Evolutionary conservation across 2,113 vertebrate species (phyloP).

Genomic region (Himantopus leucocephalus): DNA sequence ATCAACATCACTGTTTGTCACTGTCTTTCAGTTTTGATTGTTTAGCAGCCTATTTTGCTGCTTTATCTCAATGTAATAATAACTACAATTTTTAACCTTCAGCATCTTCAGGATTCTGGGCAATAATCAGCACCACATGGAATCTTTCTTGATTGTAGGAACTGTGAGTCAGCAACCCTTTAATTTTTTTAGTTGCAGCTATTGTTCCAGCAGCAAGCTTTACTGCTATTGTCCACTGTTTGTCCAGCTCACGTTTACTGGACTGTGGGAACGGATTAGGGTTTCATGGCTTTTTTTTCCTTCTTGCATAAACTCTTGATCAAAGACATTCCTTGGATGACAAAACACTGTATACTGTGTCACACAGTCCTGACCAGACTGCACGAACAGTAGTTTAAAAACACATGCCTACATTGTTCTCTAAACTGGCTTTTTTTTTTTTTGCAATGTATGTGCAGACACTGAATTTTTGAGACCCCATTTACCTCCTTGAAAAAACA

Average conservation of each 20-base stretch:
- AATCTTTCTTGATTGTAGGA: slow-evolving; percentile 59
- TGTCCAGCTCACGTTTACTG: slow-evolving; percentile 81
- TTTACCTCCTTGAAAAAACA: slow-evolving; percentile 1
- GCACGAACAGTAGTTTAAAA: slow-evolving; percentile 72
- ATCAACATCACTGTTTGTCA: not conserved
- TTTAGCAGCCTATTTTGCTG: not conserved
- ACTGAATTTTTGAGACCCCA: not conserved
- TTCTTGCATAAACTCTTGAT: slow-evolving; percentile 83
- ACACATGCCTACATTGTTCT: slow-evolving; percentile 75
- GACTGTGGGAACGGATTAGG: slow-evolving; percentile 91
- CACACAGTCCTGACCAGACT: slow-evolving; percentile 74
- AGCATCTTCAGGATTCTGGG: slow-evolving; percentile 28
- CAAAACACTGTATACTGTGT: slow-evolving; percentile 82
- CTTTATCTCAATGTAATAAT: not conserved
- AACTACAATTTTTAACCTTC: slow-evolving; percentile 7
- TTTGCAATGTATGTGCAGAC: slow-evolving; percentile 38
- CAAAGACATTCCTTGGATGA: slow-evolving; percentile 91
- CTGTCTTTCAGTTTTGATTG: not conserved
- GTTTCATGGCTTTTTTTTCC: slow-evolving; percentile 78
- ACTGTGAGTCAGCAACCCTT: slow-evolving; percentile 73
- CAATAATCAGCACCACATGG: not conserved
- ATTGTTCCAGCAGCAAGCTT: slow-evolving; percentile 70
- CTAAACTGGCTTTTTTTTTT: slow-evolving; percentile 1
- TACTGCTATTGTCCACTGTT: slow-evolving; percentile 80
- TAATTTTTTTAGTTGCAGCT: slow-evolving; percentile 73